Evolutionary conservation across 2,113 vertebrate genomes (phyloP), one percentile per base, ranked within the genome.

Genomic region (Azemiops feae): DNA sequence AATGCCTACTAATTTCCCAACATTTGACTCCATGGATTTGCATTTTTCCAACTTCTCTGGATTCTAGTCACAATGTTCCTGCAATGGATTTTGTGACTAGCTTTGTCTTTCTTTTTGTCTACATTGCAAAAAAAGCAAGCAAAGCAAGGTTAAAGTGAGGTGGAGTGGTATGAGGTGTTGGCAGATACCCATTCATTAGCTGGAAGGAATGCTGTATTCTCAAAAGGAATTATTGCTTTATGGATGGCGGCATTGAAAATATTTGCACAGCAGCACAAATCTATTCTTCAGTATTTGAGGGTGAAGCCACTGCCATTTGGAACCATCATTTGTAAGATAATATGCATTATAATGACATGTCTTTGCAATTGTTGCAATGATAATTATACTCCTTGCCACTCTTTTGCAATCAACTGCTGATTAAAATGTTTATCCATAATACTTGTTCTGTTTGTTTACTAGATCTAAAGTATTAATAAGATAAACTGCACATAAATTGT

Each of bases 401-500:
- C 53, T 47, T 91, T 95, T 92, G 87, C 30, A 94, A 93, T 60
- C n/a, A 96, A 54, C 22, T 34, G 25, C 5, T 90, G 60, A 93
- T 95, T 93, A 91, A 52, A 94, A 7, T 88, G 90, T 92, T 53
- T 60, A 88, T 88, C 60, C 2, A 74, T 11, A 91, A 14, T 54
- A 54, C 27, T 22, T 4, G n/a, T 25, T 50, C 23, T 87, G 23
- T n/a, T 92, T 85, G 3, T 16, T 0, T 47, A n/a, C 2, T 3
- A 16, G 55, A 7, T 92, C 85, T 89, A 57, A 90, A 22, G 94
- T 93, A 14, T 43, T 88, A 93, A 89, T 86, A 91, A 91, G 39
- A 23, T 39, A 14, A 81, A 7, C 58, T 94, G 14, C 55, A 90
- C 85, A 94, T 30, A 1, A 34, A 3, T 95, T 95, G 93, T 50